Conservation (phyloP, 53 echinoderm and acorn worm species). For the Actinopyga echinites region DNA sequence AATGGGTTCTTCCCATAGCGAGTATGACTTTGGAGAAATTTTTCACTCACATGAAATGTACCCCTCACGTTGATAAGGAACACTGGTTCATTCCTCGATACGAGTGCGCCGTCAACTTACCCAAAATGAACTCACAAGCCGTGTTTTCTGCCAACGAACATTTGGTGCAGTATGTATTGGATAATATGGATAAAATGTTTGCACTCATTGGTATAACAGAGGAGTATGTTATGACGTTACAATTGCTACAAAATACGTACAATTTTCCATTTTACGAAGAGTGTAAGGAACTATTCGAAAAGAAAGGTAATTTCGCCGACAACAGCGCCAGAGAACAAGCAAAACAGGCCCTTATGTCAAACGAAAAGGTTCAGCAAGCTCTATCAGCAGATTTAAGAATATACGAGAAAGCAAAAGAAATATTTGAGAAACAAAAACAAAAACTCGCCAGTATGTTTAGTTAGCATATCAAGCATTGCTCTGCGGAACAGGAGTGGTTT, state of each 20-base stretch:
- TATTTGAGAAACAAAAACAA: conserved; percentile 28
- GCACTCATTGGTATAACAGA: conserved; percentile 27
- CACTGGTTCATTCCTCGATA: conserved; percentile 34
- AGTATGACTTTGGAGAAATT: neutral
- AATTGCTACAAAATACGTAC: conserved; percentile 26
- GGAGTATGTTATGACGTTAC: conserved; percentile 33
- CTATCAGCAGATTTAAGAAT: conserved; percentile 26
- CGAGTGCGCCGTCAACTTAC: neutral
- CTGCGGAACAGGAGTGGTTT: too few relatives aligned
- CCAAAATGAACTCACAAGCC: neutral
- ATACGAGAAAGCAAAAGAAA: conserved; percentile 32
- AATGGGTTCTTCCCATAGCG: conserved; percentile 9
- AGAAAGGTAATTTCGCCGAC: conserved; percentile 19
- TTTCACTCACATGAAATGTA: conserved; percentile 15
- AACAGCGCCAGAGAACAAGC: conserved; percentile 16
- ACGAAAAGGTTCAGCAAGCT: conserved; percentile 16
- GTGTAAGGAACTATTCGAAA: conserved; percentile 23
- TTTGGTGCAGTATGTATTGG: conserved; percentile 13
- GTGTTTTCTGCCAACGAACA: conserved; percentile 31
- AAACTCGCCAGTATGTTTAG: conserved; percentile 27
- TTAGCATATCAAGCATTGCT: neutral
- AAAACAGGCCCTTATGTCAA: conserved; percentile 24
- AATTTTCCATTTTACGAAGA: conserved; percentile 43
- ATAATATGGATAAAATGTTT: conserved; percentile 27
- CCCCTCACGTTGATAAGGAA: conserved; percentile 13